Evolutionary conservation across 2,797 vertebrate species (phyloP).

Genomic region (Sebastes trivittatus): DNA sequence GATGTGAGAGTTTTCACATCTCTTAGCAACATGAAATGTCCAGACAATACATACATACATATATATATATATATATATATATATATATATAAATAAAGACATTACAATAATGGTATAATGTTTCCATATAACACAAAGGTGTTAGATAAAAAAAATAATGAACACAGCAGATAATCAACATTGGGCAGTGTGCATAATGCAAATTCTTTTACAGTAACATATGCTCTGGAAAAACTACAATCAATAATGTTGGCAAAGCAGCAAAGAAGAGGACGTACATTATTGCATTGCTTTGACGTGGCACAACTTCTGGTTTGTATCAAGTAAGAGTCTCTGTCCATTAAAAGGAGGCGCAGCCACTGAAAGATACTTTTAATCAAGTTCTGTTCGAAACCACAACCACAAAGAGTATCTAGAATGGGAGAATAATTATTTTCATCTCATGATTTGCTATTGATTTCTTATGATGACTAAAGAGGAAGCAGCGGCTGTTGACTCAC

Average conservation of each 20-base stretch:
- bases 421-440: constrained; percentile 56
- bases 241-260: background rate
- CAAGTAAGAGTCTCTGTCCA: background rate
- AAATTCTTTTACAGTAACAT: background rate
- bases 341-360: background rate
- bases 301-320: constrained; percentile 6
- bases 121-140: background rate
- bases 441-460: constrained; percentile 69
- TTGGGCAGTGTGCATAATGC: background rate
- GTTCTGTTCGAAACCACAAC: constrained; percentile 20
- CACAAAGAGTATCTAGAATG: constrained; percentile 27
- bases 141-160: no score
- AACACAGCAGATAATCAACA: background rate
- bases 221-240: background rate
- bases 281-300: background rate
- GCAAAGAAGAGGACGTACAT: background rate
- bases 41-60: no score
- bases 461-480: constrained; percentile 14
- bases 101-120: background rate
- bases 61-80: no score
- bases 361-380: background rate
- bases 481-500: constrained; percentile 19
- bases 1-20: background rate
- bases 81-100: no score
- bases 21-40: background rate